These are phyloP conservation scores for Acromyrmex charruanus DNA, from an alignment of 1,140 invertebrate species.

Conservation along the genomic window DNA sequence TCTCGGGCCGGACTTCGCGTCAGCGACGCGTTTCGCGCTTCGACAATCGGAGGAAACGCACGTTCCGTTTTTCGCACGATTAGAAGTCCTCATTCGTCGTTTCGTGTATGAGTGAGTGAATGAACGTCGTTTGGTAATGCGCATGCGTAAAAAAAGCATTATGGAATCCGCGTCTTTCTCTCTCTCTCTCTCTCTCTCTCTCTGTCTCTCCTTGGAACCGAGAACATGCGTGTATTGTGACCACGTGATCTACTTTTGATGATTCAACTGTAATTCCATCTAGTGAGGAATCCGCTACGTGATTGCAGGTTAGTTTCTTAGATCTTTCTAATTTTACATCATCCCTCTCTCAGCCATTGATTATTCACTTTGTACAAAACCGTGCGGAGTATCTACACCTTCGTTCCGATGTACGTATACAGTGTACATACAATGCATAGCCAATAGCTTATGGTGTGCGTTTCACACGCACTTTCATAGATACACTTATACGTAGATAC, in stretches of 20 bases:
- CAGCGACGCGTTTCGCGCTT: background rate
- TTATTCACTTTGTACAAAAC: background rate
- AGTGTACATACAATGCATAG: no score
- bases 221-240: constrained; percentile 43
- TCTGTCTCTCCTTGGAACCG: background rate
- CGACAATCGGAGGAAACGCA: background rate
- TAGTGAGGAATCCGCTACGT: background rate
- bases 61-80: background rate
- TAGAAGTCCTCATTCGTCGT: background rate
- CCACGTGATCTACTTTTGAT: constrained; percentile 62
- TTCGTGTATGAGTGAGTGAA: constrained; percentile 54
- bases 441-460: background rate
- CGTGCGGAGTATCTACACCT: background rate
- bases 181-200: background rate
- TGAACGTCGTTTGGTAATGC: constrained; percentile 39
- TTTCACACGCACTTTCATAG: constrained; percentile 36
- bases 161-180: constrained; percentile 34
- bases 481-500: constrained; percentile 25
- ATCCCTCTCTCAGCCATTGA: background rate
- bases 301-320: constrained; percentile 64
- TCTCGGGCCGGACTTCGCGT: constrained; percentile 10
- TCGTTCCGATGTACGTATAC: background rate
- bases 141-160: constrained; percentile 64
- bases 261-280: constrained; percentile 13
- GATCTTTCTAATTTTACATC: background rate